Base-by-base conservation (phyloP, 2,797 vertebrate genomes). In the Esox lucius region DNA sequence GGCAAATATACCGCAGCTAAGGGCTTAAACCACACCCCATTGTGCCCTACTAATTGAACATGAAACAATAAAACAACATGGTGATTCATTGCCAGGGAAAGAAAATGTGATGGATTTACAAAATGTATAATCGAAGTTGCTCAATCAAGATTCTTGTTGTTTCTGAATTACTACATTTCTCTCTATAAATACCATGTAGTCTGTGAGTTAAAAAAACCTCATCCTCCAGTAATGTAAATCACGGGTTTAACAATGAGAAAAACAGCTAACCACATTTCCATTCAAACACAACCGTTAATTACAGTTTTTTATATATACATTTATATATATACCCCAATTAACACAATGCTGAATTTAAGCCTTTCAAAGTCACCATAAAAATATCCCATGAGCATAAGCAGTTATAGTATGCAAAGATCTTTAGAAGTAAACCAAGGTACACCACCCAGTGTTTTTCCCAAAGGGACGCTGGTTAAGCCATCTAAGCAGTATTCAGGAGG, bases 211-310 rank as follows among this genome's bases (percentile, higher is more conserved):
- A 48, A 75, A 48, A 26, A 48, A 61, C 33, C 75, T 64, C 35
- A 49, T 76, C n/a, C n/a, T 19, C 68, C 74, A 65, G 67, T 48
- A 53, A 59, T 59, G 61, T 78, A 74, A 69, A 83, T 61, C 71
- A 64, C 78, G 70, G 75, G 79, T 74, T 39, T 56, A 9, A 56
- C 56, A 61, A 61, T 24, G 11, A 85, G 74, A 78, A 89, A 88
- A 88, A 87, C 86, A 89, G 83, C 84, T 83, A 49, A 88, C 89
- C 88, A 9, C 86, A 84, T 70, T 80, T 80, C 76, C 82, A 80
- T 80, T n/a, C n/a, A 0, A 68, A 81, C 79, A 88, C 83, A 83
- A 82, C 75, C 77, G 76, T 68, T 84, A 85, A 89, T 89, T 87
- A 88, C 11, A 46, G 42, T 46, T 46, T 46, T 2, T 46, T 39